phyloP scores from a whole-genome alignment of 2,113 vertebrate species.

The Tetrax tetrax region DNA sequence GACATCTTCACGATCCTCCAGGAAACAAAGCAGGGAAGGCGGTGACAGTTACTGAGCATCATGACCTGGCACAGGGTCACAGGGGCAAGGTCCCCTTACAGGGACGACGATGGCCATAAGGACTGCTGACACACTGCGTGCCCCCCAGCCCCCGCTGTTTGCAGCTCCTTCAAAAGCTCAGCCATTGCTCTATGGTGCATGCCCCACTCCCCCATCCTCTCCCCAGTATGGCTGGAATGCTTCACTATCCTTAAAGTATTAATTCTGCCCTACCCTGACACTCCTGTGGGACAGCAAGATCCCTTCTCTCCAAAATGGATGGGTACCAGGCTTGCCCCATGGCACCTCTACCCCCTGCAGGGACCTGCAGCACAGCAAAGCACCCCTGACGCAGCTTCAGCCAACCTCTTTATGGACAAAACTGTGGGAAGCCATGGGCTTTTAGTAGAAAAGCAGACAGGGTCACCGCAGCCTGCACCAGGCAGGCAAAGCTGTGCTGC shows the following conservation, averaged over 20 bases:
- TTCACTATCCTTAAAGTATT: background rate
- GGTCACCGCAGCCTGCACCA: background rate
- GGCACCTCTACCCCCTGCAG: background rate
- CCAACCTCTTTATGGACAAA: background rate
- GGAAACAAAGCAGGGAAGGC: conserved; percentile 37
- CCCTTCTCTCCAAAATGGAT: background rate
- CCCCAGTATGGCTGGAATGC: background rate
- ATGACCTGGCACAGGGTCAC: background rate
- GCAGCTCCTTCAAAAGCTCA: background rate
- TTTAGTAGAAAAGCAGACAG: background rate
- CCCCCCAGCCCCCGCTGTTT: background rate
- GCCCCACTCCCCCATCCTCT: background rate
- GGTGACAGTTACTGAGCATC: background rate
- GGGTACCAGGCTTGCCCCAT: background rate
- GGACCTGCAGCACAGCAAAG: background rate
- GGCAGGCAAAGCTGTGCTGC: background rate
- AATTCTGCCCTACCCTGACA: background rate
- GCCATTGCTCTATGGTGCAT: background rate
- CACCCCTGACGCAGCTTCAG: background rate
- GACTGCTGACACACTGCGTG: background rate
- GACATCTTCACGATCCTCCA: conserved; percentile 98
- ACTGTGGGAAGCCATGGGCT: background rate
- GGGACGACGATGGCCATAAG: background rate
- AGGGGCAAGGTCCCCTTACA: background rate
- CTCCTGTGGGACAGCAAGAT: background rate